These are phyloP conservation scores for Lepidotrigona ventralis DNA, from an alignment of 1,140 invertebrate species.

Conservation along the genomic window DNA sequence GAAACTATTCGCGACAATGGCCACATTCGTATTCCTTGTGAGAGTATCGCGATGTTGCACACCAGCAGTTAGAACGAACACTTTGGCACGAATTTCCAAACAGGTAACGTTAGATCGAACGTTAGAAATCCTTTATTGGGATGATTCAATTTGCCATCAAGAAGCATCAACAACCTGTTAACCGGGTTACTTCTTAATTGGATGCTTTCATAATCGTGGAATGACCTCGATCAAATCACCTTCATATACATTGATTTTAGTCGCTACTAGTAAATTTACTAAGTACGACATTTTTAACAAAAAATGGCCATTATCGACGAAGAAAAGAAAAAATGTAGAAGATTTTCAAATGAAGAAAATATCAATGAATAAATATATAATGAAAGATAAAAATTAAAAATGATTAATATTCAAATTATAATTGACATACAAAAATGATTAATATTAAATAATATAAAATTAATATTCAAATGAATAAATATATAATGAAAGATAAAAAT, in stretches of 20 bases:
- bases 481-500: no score
- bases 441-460: no score
- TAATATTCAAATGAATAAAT: no score
- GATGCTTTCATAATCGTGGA: neutral
- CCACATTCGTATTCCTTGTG: conserved; percentile 40
- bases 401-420: no score
- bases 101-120: neutral
- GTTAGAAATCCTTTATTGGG: neutral
- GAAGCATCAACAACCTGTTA: neutral
- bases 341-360: neutral
- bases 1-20: conserved; percentile 7
- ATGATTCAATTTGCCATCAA: neutral
- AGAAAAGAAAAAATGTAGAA: neutral
- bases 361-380: no score
- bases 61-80: neutral
- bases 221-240: neutral
- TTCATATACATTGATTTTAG: neutral
- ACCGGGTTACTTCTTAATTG: neutral
- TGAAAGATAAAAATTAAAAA: neutral
- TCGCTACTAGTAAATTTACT: neutral
- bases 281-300: neutral
- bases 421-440: no score
- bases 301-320: neutral
- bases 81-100: conserved; percentile 31
- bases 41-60: conserved; percentile 12